These are phyloP conservation scores for Chrysoperla carnea DNA, from an alignment of 1,140 invertebrate species.

Conservation along the genomic window DNA sequence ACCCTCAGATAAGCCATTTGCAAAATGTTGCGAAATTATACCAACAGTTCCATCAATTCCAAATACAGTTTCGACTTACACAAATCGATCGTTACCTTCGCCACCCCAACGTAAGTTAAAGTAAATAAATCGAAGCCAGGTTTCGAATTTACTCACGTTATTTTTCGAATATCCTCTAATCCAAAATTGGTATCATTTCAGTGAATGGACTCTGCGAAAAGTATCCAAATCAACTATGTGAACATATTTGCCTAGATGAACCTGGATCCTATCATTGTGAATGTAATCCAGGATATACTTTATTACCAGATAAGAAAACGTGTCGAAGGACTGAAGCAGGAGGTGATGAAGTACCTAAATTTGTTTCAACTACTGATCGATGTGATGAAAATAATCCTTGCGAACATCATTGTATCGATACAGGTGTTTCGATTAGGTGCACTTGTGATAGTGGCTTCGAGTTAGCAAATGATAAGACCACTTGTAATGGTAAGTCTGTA, in stretches of 20 bases:
- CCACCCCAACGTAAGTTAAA: conserved; percentile 2
- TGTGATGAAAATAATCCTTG: conserved; percentile 43
- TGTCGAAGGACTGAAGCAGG: conserved; percentile 24
- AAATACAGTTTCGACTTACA: conserved; percentile 4
- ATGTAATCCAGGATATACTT: conserved; percentile 43
- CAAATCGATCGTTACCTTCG: conserved; percentile 2
- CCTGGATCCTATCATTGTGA: conserved; percentile 52
- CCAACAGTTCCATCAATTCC: conserved; percentile 8
- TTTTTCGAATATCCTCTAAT: not conserved
- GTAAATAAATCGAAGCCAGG: not conserved
- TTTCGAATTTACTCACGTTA: not conserved
- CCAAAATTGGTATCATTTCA: conserved; percentile 25
- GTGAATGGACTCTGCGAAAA: conserved; percentile 32
- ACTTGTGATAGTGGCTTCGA: conserved; percentile 48
- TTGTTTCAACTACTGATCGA: conserved; percentile 13
- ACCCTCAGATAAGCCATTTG: conserved; percentile 12
- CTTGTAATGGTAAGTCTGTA: conserved; percentile 30
- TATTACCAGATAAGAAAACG: conserved; percentile 36
- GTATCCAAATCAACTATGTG: conserved; percentile 45
- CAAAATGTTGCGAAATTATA: conserved; percentile 13
- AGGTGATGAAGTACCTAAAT: conserved; percentile 5
- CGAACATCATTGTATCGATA: conserved; percentile 43
- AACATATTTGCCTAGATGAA: conserved; percentile 50
- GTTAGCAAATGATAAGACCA: conserved; percentile 42
- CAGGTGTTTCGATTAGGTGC: conserved; percentile 37